These are phyloP conservation scores for Sterrhoptilus dennistouni DNA, from an alignment of 2,113 vertebrate genomes.

Conservation along the genomic window DNA sequence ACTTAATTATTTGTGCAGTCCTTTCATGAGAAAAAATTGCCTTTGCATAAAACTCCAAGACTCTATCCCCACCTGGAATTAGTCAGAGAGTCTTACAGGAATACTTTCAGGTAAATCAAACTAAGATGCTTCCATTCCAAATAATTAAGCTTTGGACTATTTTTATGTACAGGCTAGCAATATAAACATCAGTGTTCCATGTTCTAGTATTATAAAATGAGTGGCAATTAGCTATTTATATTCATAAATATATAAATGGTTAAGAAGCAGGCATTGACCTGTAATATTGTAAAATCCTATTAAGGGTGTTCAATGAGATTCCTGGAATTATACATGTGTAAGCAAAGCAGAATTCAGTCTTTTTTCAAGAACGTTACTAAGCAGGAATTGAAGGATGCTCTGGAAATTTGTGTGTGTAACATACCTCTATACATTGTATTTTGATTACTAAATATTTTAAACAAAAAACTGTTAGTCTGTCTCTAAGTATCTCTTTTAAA, in stretches of 20 bases:
- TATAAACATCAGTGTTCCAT: background rate
- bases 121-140: background rate
- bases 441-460: background rate
- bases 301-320: background rate
- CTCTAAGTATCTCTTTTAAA: background rate
- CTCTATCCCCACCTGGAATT: background rate
- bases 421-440: background rate
- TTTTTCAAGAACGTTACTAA: background rate
- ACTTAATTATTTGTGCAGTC: background rate
- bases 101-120: background rate
- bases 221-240: background rate
- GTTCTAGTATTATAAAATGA: background rate
- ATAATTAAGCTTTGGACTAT: background rate
- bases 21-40: background rate
- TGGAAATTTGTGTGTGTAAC: background rate
- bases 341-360: background rate
- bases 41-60: background rate
- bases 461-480: background rate
- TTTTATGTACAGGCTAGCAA: background rate
- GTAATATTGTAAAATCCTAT: background rate
- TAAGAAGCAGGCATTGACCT: background rate
- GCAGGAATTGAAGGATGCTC: background rate
- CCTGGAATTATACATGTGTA: background rate
- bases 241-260: background rate
- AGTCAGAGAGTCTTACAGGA: background rate